Base-by-base conservation (phyloP, 2,888 invertebrate genomes). In the Drosophila paramelanica region DNA sequence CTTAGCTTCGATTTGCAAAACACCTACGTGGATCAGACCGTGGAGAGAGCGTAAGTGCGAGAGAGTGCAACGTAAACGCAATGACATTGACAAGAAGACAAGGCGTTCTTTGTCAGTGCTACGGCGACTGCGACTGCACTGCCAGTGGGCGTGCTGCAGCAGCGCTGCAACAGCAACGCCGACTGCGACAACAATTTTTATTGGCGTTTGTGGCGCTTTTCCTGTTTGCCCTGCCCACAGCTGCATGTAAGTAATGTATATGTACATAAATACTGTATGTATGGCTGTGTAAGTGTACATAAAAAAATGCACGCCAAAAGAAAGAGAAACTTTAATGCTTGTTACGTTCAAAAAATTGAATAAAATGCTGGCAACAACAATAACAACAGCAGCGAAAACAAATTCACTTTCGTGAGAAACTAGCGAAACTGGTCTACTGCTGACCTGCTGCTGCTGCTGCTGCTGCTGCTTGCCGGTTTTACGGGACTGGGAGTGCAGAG, bases 401-500 rank as follows among this genome's bases (percentile, higher is more conserved):
- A 89, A 81, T 91, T 90, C 89, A 89, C 90, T 90, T 90, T 90
- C 89, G 69, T 85, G 73, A 79, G 66, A 87, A 89, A 83, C 91
- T 79, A 81, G 89, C 72, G 83, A 88, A 91, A 91, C 90, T 89
- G 84, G 90, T 90, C 83, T 88, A 77, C 64, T 57, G 62, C 55
- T 46, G 75, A 31, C 64, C 3, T 23, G 23, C 23, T 23, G 23
- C 23, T 50, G 46, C 52, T 47, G 47, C 36, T 59, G 59, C 43
- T 20, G 46, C 25, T 36, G 42, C 33, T 47, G 38, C 49, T 51
- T 50, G 70, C 62, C 62, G 61, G 67, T 52, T 67, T 36, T 39
- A 67, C 31, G 50, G 20, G 23, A 31, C 38, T 65, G 55, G 38
- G 67, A 20, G 25, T 39, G 45, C 67, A 53, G 33, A 57, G 42